Evolutionary conservation across 1,140 invertebrate genomes (phyloP).

Genomic region (Drosophila kepulauana): DNA sequence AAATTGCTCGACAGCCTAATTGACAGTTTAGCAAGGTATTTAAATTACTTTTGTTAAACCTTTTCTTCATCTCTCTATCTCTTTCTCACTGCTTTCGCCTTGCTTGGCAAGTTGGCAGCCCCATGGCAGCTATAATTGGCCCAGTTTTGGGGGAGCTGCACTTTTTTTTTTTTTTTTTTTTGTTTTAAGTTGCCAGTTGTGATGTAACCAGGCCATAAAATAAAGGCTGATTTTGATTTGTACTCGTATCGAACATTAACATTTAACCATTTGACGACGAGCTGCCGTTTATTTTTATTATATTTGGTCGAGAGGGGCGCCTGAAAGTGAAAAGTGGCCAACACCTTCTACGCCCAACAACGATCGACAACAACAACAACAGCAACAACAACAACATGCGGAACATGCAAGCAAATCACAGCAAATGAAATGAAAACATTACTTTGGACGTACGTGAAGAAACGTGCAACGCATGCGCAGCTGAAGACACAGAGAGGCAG

Average conservation of each 20-base stretch:
- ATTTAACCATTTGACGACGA: constrained; percentile 5
- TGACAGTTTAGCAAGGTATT: constrained; percentile 42
- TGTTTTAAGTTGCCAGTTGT: not conserved
- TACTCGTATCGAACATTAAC: constrained; percentile 9
- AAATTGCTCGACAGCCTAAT: constrained; percentile 43
- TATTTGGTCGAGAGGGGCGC: constrained; percentile 35
- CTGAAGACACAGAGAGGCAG: constrained; percentile 1
- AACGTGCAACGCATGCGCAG: constrained; percentile 64
- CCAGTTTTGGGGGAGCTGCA: constrained; percentile 37
- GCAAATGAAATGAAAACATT: constrained; percentile 70
- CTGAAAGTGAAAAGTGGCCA: constrained; percentile 73
- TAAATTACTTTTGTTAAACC: constrained; percentile 9
- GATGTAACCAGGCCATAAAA: constrained; percentile 47
- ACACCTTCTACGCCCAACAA: constrained; percentile 19
- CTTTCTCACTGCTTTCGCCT: constrained; percentile 21
- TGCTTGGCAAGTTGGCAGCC: constrained; percentile 31
- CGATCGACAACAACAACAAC: constrained; percentile 19
- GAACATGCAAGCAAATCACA: constrained; percentile 41
- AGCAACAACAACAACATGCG: constrained; percentile 43
- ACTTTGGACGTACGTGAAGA: constrained; percentile 58
- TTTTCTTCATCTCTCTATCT: not conserved
- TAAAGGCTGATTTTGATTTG: constrained; percentile 21
- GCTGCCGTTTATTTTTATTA: not conserved
- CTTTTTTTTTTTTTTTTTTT: not conserved
- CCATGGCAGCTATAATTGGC: constrained; percentile 16